These are phyloP conservation scores for Polyommatus icarus DNA, from an alignment of 2,888 invertebrate species.

Conservation along the genomic window DNA sequence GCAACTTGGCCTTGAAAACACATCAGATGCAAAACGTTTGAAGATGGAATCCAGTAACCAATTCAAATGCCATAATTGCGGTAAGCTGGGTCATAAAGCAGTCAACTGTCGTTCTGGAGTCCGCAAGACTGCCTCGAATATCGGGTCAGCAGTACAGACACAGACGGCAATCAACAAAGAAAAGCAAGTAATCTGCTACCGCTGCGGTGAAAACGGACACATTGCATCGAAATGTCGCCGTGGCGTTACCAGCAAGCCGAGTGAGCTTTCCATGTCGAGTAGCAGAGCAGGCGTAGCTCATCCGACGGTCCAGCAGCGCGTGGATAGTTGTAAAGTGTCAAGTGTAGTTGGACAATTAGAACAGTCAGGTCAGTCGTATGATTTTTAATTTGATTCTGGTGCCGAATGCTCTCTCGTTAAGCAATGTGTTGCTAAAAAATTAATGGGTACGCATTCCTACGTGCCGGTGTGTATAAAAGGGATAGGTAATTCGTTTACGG, in stretches of 20 bases:
- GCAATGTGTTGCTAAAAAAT: not conserved
- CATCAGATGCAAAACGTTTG: no score
- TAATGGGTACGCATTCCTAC: not conserved
- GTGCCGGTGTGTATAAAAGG: not conserved
- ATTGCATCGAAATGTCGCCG: not conserved
- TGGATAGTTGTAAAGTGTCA: not conserved
- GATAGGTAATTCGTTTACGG: not conserved
- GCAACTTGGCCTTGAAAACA: no score
- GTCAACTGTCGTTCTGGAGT: not conserved
- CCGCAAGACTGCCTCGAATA: no score
- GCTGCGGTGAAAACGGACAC: not conserved
- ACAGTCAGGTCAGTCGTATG: conserved; percentile 11
- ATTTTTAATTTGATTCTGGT: not conserved
- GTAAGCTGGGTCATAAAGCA: not conserved
- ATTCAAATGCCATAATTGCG: no score
- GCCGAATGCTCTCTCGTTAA: not conserved
- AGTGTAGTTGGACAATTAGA: not conserved
- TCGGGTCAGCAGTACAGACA: no score
- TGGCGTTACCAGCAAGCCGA: not conserved
- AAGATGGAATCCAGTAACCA: no score
- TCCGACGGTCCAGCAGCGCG: conserved; percentile 8
- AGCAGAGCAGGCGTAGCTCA: not conserved
- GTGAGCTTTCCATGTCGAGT: not conserved
- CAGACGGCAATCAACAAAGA: no score
- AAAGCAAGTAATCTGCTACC: no score